These are phyloP conservation scores for Argya squamiceps DNA, from an alignment of 2,797 vertebrate species.

Conservation along the genomic window DNA sequence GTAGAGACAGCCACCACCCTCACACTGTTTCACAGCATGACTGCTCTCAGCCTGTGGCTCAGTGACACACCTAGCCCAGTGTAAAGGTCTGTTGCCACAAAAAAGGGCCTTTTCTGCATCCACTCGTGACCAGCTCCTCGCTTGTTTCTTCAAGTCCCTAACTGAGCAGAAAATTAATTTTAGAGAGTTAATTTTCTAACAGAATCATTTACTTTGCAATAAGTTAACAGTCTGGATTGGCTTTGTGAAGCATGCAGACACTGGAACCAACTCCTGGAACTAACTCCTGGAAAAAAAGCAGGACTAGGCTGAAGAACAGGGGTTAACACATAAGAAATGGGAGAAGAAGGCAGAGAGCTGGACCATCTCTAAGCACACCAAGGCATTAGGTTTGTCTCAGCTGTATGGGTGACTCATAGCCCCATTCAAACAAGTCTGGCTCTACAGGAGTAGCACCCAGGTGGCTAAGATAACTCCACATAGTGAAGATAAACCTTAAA, in stretches of 20 bases:
- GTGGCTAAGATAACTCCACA: not conserved
- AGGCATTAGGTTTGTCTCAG: not conserved
- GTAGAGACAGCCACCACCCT: not conserved
- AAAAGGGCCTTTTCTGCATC: not conserved
- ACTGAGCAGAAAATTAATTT: not conserved
- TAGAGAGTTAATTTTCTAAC: not conserved
- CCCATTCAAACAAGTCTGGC: not conserved
- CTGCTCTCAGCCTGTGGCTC: not conserved
- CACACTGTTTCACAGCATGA: accelerated
- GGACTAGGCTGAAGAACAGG: not conserved
- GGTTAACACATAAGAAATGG: not conserved
- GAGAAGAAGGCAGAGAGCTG: not conserved
- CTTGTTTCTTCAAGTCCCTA: not conserved
- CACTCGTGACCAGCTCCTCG: not conserved
- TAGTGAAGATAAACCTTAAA: not conserved
- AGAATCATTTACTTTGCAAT: not conserved
- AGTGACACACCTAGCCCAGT: not conserved
- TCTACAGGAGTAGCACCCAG: not conserved
- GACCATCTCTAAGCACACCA: not conserved
- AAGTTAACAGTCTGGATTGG: not conserved
- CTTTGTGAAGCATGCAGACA: not conserved
- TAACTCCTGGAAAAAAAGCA: not conserved
- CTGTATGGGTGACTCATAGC: accelerated
- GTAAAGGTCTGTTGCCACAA: not conserved
- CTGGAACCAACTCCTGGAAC: not conserved